Evolutionary conservation across 2,888 invertebrate species (phyloP), one percentile per base, ranked within the genome.

Genomic region (Phyto melanocephala): DNA sequence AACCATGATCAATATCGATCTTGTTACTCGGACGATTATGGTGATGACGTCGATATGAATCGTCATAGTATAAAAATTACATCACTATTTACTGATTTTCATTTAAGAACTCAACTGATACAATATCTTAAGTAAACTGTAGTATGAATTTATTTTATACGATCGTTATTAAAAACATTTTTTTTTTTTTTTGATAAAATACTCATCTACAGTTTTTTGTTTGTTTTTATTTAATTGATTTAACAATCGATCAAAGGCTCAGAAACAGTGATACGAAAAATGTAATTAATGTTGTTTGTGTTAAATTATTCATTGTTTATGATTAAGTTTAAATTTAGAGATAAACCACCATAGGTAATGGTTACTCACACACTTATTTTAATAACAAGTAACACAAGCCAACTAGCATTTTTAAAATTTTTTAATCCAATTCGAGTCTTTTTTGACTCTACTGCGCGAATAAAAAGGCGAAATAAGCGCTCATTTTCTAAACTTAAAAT

Each of bases 11-110:
- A 80, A 88, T 85, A 70, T 89, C 89, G 60, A 88, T 88, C 81
- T 88, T 88, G 52, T 89, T 86, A 70, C 88, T 86, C 65, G 89
- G 89, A 22, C 88, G 86, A 58, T 85, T 79, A 24, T 87, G 85
- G 20, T 88, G 87, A 71, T 88, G 87, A 67, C 86, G 86, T 84
- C 22, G 60, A 75, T 75, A 81, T 58, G 81, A 81, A 80, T 82
- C 77, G 17, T 72, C 76, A 79, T 81, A 84, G n/a, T 54, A 78
- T 37, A 6, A n/a, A 22, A 20, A 2, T 22, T 35, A 47, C 28
- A 22, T 42, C 13, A 33, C 8, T 50, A 24, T 7, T 17, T n/a
- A 35, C 45, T 13, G 37, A n/a, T 7, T 54, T 35, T 42, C 4
- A 42, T 40, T 4, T 35, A 63, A 2, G 63, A 45, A 50, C 10